A percentile compares a stretch with the other conserved stretches of the same genome.
Evolutionary conservation across 2,888 invertebrate species (phyloP).

Genomic region (Coecobrya sp.): DNA sequence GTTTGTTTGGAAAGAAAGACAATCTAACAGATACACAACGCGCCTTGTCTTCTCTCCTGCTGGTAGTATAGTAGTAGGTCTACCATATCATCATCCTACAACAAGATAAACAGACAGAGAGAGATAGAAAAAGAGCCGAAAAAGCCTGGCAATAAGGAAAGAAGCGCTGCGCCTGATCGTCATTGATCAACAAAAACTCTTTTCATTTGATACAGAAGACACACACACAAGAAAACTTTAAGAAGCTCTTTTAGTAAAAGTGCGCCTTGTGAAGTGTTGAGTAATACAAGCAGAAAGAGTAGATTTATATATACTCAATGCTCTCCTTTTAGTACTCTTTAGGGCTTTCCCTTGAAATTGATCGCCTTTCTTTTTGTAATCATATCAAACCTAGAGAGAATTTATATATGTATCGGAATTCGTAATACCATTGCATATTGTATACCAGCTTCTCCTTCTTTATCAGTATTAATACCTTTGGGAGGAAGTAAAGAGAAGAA

Average conservation of each 20-base stretch:
- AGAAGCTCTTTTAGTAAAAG: not conserved
- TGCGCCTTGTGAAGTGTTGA: conserved; percentile 39
- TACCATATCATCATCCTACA: not conserved
- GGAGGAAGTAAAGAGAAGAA: not conserved
- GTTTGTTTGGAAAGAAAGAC: not conserved
- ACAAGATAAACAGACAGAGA: not conserved
- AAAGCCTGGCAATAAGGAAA: not conserved
- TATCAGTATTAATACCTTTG: conserved; percentile 7
- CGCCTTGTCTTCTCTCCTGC: not conserved
- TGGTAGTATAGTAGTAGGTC: no score
- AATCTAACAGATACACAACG: not conserved
- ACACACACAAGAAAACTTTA: not conserved
- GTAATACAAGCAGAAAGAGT: not conserved
- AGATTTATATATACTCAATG: not conserved
- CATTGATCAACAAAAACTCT: conserved; percentile 48
- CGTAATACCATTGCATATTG: not conserved
- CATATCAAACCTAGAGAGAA: not conserved
- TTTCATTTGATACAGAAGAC: not conserved
- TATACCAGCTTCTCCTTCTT: not conserved
- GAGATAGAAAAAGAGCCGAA: not conserved
- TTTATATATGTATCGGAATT: not conserved
- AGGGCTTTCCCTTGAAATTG: not conserved
- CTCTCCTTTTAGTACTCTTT: not conserved
- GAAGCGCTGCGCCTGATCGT: conserved; percentile 22
- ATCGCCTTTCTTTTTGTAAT: conserved; percentile 9